phyloP scores from a whole-genome alignment of 2,888 invertebrate genomes.

The Rhagium mordax region DNA sequence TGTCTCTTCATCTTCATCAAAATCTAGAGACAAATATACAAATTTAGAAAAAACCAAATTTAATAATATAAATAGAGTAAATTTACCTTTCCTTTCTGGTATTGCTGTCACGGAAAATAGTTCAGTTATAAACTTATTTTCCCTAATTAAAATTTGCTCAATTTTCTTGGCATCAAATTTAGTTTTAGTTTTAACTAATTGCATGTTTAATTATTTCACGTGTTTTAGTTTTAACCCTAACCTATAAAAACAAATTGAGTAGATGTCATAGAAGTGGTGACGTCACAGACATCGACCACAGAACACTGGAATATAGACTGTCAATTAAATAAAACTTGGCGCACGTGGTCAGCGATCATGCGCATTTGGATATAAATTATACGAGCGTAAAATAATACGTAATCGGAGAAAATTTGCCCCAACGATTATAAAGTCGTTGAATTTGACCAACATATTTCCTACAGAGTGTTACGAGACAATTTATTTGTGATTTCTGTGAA shows the following conservation, averaged over 20 bases:
- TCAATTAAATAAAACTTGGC: too few relatives aligned
- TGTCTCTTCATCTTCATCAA: constrained; percentile 57
- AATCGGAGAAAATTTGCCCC: too few relatives aligned
- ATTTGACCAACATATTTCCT: too few relatives aligned
- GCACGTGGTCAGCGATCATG: too few relatives aligned
- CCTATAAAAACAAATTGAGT: background rate
- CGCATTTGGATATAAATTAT: too few relatives aligned
- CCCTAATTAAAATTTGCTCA: constrained; percentile 71
- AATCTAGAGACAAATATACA: constrained; percentile 50
- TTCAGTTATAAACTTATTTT: constrained; percentile 75
- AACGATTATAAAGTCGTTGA: too few relatives aligned
- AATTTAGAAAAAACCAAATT: too few relatives aligned
- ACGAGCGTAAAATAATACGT: too few relatives aligned
- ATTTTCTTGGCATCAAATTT: constrained; percentile 65
- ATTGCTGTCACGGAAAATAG: constrained; percentile 74
- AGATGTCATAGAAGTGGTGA: background rate
- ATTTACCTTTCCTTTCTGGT: constrained; percentile 66
- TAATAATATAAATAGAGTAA: constrained; percentile 34
- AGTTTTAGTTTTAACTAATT: constrained; percentile 47
- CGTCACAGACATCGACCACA: too few relatives aligned
- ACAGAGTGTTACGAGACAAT: too few relatives aligned
- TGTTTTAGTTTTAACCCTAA: background rate
- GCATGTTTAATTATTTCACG: constrained; percentile 51
- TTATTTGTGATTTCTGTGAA: too few relatives aligned
- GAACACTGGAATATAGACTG: too few relatives aligned